Evolutionary conservation across 2,113 vertebrate genomes (phyloP), one percentile per base, ranked within the genome.

Genomic region (Dasyprocta punctata): DNA sequence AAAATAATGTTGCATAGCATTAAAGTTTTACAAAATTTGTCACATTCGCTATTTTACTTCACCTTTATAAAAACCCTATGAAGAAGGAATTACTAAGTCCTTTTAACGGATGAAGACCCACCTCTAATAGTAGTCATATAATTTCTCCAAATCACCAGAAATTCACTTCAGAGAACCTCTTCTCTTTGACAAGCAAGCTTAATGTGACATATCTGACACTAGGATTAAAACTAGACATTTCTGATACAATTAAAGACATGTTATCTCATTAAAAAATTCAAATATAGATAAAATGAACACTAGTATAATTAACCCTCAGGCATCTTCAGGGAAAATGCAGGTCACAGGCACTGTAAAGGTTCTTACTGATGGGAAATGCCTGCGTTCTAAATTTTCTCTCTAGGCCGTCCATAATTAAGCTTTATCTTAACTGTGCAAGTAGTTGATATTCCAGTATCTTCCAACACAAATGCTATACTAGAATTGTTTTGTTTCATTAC

Each of bases 31-130:
- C 1, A 83, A 69, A 94, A 61, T 26, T 71, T 83, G 67, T 65
- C 44, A 88, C 2, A 84, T n/a, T 33, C 12, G 85, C 33, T 89
- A 60, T 9, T 5, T 41, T 93, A 49, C 47, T 22, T 90, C 56
- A 86, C 73, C 54, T 93, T 93, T 61, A 80, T 80, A 82, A 92
- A 93, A 95, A 86, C 14, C 3, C n/a, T 77, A 3, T 71, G 38
- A 77, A 26, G n/a, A 90, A 58, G 24, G 47, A n/a, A 85, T 54
- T 61, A 41, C 67, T 47, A 67, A 2, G 47, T 58, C 19, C 16
- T 95, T 97, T 83, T 84, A 17, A 84, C 52, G 65, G 60, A 88
- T 60, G 60, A 85, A 69, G 47, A 77, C 14, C 9, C 41, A 90
- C 88, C 24, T 11, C n/a, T 26, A 60, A 47, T 90, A 67, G 71